phyloP scores from a whole-genome alignment of 2,797 vertebrate genomes.

The Acrocephalus scirpaceus region DNA sequence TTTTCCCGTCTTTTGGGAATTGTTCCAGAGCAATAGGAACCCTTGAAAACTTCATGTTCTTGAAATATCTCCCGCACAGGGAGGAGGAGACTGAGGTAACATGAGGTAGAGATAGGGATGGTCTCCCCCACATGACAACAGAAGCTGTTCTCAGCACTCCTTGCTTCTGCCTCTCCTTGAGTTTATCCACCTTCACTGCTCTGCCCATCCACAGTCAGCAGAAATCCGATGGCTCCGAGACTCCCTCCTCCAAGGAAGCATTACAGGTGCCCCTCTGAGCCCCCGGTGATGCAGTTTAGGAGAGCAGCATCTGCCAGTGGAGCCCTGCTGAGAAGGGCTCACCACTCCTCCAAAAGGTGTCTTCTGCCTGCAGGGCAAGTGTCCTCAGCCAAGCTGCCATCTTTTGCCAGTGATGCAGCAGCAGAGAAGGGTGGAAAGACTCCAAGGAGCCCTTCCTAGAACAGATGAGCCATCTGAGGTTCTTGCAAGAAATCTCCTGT shows the following conservation, averaged over 20 bases:
- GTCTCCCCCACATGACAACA: neutral
- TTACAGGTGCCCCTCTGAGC: neutral
- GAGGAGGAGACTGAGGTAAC: neutral
- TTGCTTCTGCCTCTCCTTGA: neutral
- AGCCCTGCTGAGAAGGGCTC: neutral
- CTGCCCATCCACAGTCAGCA: neutral
- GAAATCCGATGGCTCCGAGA: neutral
- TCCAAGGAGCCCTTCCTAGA: neutral
- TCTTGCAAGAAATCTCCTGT: neutral
- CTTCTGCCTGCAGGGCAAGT: neutral
- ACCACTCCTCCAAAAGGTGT: neutral
- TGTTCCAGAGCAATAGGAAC: neutral
- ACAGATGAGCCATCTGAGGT: neutral
- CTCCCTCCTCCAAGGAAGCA: neutral
- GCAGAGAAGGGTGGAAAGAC: neutral
- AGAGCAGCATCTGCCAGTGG: neutral
- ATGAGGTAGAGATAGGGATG: neutral
- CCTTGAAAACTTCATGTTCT: neutral
- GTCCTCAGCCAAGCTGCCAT: neutral
- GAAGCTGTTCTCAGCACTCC: neutral
- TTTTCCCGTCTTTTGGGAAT: neutral
- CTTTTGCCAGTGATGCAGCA: neutral
- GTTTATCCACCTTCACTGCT: neutral
- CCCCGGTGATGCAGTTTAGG: neutral
- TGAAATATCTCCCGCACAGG: neutral